These are phyloP conservation scores for Tiaroga cobitis DNA, from an alignment of 2,797 vertebrate genomes.

Conservation along the genomic window DNA sequence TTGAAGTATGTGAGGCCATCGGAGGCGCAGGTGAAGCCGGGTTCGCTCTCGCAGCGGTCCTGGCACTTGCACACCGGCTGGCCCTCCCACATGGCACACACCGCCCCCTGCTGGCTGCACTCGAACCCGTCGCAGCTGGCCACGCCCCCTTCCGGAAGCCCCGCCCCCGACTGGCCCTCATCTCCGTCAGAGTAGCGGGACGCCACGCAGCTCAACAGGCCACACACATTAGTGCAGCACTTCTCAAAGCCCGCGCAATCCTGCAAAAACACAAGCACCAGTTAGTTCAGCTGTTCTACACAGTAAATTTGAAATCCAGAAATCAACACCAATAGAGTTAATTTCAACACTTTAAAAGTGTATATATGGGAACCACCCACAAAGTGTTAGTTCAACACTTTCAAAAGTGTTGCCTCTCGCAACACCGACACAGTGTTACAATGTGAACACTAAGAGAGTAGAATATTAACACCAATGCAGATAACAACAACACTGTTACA, in stretches of 20 bases:
- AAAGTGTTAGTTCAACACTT: too few species aligned
- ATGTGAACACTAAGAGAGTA: too few species aligned
- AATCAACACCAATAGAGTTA: too few species aligned
- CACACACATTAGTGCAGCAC: slow-evolving; percentile 97
- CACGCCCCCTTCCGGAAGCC: slow-evolving; percentile 6
- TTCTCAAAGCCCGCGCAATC: slow-evolving; percentile 92
- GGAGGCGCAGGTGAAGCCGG: slow-evolving; percentile 94
- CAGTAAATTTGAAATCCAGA: too few species aligned
- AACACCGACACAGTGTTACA: too few species aligned
- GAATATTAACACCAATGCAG: too few species aligned
- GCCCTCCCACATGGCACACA: slow-evolving; percentile 94
- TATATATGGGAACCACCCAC: too few species aligned
- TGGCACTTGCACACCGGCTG: slow-evolving; percentile 95
- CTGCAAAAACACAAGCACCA: slow-evolving; percentile 70
- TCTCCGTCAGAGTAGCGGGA: slow-evolving; percentile 86
- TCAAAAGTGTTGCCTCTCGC: too few species aligned
- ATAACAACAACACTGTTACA: too few species aligned
- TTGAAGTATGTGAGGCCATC: slow-evolving; percentile 98
- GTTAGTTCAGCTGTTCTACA: background rate
- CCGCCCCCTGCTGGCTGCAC: slow-evolving; percentile 92
- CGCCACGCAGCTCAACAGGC: slow-evolving; percentile 92
- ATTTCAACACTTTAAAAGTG: too few species aligned
- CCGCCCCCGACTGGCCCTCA: slow-evolving; percentile 60
- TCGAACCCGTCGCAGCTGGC: slow-evolving; percentile 89
- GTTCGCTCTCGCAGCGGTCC: slow-evolving; percentile 95